Percentiles rank a stretch among this genome's conserved stretches.
phyloP scores from a whole-genome alignment of 1,140 invertebrate genomes.

The Campoletis sonorensis region DNA sequence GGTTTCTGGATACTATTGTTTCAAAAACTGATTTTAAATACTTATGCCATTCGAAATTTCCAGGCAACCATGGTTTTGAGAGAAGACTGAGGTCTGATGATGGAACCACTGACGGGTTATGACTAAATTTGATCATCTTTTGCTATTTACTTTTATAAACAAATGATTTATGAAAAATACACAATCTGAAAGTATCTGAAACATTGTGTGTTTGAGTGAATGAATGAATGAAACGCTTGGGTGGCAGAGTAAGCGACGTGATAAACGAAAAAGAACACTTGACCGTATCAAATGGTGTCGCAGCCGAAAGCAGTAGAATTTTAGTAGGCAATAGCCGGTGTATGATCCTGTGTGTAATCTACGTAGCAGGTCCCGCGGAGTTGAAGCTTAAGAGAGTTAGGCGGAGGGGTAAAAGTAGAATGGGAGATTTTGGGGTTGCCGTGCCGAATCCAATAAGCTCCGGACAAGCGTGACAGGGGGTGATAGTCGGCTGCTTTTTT shows the following conservation, averaged over 20 bases:
- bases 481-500: slow-evolving; percentile 42
- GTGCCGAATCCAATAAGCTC: slow-evolving; percentile 72
- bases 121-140: too few species aligned
- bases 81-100: too few species aligned
- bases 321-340: slow-evolving; percentile 55
- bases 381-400: slow-evolving; percentile 27
- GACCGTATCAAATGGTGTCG: slow-evolving; percentile 68
- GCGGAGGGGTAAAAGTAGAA: slow-evolving; percentile 52
- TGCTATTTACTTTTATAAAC: too few species aligned
- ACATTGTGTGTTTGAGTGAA: not conserved
- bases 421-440: slow-evolving; percentile 16
- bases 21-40: too few species aligned
- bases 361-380: slow-evolving; percentile 66
- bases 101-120: too few species aligned
- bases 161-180: too few species aligned
- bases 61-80: too few species aligned
- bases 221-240: not conserved
- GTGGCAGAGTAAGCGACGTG: not conserved
- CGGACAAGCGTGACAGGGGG: slow-evolving; percentile 70
- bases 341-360: slow-evolving; percentile 72
- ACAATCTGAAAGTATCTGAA: too few species aligned
- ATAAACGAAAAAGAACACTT: slow-evolving; percentile 63
- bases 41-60: too few species aligned
- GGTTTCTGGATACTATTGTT: too few species aligned
- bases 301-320: slow-evolving; percentile 20